Evolutionary conservation across 2,888 invertebrate species (phyloP), one percentile per base, ranked within the genome.

Genomic region (Synergus umbraculus): DNA sequence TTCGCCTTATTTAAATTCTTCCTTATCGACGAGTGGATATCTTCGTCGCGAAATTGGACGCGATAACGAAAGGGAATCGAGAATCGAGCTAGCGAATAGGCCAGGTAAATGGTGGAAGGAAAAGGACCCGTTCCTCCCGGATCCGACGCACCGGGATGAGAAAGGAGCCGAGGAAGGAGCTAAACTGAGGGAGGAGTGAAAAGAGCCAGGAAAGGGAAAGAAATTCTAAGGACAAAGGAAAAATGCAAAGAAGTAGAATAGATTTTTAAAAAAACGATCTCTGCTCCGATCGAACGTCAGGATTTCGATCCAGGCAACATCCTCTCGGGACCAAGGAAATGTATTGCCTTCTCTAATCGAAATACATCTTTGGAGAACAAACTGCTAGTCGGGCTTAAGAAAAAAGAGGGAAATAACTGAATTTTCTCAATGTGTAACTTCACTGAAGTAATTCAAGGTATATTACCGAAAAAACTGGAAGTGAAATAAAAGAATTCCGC

Each of bases 1-100:
- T 92, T 91, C 91, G 90, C 88, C 90, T 92, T 91, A 92, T 92
- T 92, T 91, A 91, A 92, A 92, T 92, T 91, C 89, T 84, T 79
- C 79, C 88, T 88, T 87, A 88, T 90, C 89, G 87, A 80, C 82
- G 83, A 82, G 82, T 85, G 87, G 88, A 91, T 91, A 91, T 91
- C 91, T 90, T 86, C 87, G 87, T 86, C 89, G 88, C 89, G 91
- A 89, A 92, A 91, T 92, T 92, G 92, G 92, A 91, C 90, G 89
- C 90, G 92, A 92, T 91, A 91, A 89, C 88, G 88, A 88, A 89
- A 89, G 90, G 89, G 82, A 90, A 90, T 89, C 87, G 89, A 84
- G 84, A 83, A 79, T 84, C 81, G 85, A 85, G 84, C 83, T 81
- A 81, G 86, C 82, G 86, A 86, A 87, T 87, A 86, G 88, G 85